Evolutionary conservation across 2,888 invertebrate species (phyloP).

Genomic region (Sericinus montela): DNA sequence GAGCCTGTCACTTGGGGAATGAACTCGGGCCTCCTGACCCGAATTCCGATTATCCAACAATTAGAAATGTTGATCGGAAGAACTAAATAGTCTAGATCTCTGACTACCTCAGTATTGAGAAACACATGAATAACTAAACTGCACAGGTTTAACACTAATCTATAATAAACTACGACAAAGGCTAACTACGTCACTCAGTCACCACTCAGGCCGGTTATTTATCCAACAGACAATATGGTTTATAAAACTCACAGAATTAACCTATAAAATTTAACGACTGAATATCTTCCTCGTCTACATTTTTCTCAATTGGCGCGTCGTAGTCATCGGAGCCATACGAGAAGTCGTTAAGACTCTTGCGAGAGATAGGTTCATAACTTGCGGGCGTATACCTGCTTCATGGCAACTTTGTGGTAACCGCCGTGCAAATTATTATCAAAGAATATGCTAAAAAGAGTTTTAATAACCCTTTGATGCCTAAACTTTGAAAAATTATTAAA

Average conservation of each 20-base stretch:
- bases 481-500: too few relatives aligned
- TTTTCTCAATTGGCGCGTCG: slow-evolving; percentile 38
- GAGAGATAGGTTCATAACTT: slow-evolving; percentile 42
- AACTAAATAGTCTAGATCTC: too few relatives aligned
- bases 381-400: slow-evolving; percentile 38
- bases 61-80: too few relatives aligned
- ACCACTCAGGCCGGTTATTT: neutral
- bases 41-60: too few relatives aligned
- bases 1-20: too few relatives aligned
- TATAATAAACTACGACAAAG: too few relatives aligned
- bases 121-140: too few relatives aligned
- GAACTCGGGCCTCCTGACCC: too few relatives aligned
- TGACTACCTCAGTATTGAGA: too few relatives aligned
- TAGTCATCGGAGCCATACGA: slow-evolving; percentile 20
- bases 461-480: neutral
- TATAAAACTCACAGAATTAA: slow-evolving; percentile 7
- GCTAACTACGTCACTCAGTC: too few relatives aligned
- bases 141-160: too few relatives aligned
- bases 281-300: slow-evolving; percentile 25
- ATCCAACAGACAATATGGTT: neutral
- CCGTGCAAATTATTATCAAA: slow-evolving; percentile 30
- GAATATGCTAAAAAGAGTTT: slow-evolving; percentile 22
- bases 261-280: slow-evolving; percentile 19
- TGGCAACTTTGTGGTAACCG: slow-evolving; percentile 38
- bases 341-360: slow-evolving; percentile 28